Percentiles rank a stretch among this genome's conserved stretches.
These are phyloP conservation scores for Drosophila robusta DNA, from an alignment of 2,888 invertebrate species.

Conservation along the genomic window DNA sequence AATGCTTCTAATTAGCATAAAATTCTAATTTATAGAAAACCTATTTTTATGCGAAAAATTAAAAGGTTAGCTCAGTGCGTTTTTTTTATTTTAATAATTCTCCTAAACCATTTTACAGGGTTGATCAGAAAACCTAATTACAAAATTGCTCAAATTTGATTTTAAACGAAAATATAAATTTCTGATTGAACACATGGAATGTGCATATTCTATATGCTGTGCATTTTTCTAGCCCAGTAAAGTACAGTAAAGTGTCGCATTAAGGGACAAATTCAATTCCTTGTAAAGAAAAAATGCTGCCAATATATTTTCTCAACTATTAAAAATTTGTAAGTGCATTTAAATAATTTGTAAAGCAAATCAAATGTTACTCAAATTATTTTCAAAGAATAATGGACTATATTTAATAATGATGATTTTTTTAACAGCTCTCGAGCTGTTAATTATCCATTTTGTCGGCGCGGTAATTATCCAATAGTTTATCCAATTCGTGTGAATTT, in stretches of 20 bases:
- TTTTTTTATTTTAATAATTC: too few relatives aligned
- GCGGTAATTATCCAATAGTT: conserved; percentile 53
- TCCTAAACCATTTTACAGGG: too few relatives aligned
- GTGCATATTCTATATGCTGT: too few relatives aligned
- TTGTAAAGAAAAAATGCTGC: not conserved
- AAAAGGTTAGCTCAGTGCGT: too few relatives aligned
- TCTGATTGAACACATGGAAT: too few relatives aligned
- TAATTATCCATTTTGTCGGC: conserved; percentile 9
- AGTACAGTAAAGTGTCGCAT: not conserved
- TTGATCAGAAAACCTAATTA: too few relatives aligned
- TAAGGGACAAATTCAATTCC: conserved; percentile 5
- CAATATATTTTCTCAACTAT: not conserved
- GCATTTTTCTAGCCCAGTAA: not conserved
- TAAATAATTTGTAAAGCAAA: conserved; percentile 8
- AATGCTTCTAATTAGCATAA: too few relatives aligned
- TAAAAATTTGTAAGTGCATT: too few relatives aligned
- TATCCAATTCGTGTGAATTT: conserved; percentile 52
- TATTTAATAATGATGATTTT: not conserved
- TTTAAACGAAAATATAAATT: not conserved
- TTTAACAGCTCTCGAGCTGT: not conserved
- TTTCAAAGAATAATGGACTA: not conserved
- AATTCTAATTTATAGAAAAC: too few relatives aligned
- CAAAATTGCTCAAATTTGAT: too few relatives aligned
- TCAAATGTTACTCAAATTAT: conserved; percentile 14
- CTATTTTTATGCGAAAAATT: too few relatives aligned